phyloP scores from a whole-genome alignment of 2,797 vertebrate genomes.

The Anguilla anguilla region DNA sequence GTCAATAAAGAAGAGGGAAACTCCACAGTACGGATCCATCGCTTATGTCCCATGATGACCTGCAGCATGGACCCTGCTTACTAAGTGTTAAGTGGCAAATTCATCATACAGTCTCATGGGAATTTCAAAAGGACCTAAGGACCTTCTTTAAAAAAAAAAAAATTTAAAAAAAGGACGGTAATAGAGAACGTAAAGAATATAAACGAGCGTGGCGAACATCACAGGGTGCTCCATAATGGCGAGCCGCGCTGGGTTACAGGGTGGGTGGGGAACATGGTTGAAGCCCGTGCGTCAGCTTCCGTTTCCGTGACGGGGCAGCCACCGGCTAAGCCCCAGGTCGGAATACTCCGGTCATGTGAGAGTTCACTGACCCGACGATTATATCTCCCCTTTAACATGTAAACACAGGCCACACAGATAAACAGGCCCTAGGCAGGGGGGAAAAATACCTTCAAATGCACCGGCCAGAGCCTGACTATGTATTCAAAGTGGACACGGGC shows the following conservation, averaged over 20 bases:
- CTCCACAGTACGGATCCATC: neutral
- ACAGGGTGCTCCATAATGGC: neutral
- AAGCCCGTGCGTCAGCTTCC: neutral
- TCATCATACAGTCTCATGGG: neutral
- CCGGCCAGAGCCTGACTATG: neutral
- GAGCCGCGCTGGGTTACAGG: neutral
- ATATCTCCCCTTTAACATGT: neutral
- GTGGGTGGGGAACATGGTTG: neutral
- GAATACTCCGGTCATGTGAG: neutral
- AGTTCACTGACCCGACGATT: neutral
- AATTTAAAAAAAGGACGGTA: neutral
- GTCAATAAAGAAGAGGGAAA: neutral
- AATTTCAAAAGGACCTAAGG: neutral
- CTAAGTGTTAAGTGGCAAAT: neutral
- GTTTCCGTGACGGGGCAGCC: neutral
- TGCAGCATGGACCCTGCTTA: neutral
- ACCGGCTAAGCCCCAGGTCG: neutral
- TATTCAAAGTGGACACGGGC: neutral
- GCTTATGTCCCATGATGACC: neutral
- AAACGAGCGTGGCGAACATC: neutral
- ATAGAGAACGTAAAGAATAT: neutral
- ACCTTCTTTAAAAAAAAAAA: neutral
- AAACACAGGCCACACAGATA: constrained; percentile 5
- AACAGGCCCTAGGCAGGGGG: neutral
- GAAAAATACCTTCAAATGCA: neutral